Evolutionary conservation across 2,888 invertebrate species (phyloP).

Genomic region (Caenorhabditis sinica): DNA sequence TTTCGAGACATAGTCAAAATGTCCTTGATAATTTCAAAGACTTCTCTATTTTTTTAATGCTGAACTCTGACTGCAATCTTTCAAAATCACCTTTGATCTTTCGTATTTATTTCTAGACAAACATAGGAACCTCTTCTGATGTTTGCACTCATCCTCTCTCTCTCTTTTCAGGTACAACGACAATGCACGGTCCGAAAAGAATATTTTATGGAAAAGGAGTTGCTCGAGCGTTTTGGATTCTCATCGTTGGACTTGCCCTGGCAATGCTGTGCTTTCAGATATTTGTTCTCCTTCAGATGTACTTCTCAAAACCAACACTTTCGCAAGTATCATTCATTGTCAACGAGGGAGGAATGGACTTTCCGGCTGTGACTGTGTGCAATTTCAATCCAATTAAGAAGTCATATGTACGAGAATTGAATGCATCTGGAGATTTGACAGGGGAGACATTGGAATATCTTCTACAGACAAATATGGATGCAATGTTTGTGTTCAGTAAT

Average conservation of each 20-base stretch:
- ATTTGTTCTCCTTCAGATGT: constrained; percentile 60
- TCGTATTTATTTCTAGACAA: constrained; percentile 4
- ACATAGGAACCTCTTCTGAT: not conserved
- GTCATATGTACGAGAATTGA: constrained; percentile 71
- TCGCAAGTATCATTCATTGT: constrained; percentile 78
- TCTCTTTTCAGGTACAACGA: constrained; percentile 74
- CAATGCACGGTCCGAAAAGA: constrained; percentile 80
- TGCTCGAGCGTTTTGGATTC: constrained; percentile 66
- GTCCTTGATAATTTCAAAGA: not conserved
- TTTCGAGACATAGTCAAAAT: too few relatives aligned
- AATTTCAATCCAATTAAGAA: constrained; percentile 79
- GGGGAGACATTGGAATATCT: constrained; percentile 69
- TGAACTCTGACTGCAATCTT: not conserved
- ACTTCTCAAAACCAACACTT: constrained; percentile 66
- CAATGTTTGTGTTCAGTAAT: constrained; percentile 66
- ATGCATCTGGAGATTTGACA: constrained; percentile 68
- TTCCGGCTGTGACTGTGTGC: constrained; percentile 80
- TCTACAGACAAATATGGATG: constrained; percentile 70
- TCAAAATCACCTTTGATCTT: constrained; percentile 28
- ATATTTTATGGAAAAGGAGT: constrained; percentile 71
- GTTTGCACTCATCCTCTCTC: constrained; percentile 23
- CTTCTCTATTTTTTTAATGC: not conserved
- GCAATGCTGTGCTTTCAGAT: constrained; percentile 67
- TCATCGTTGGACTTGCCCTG: constrained; percentile 52
- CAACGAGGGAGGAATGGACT: constrained; percentile 78